Percentiles rank a stretch among this genome's conserved stretches.
Evolutionary conservation across 2,888 invertebrate genomes (phyloP).

Genomic region (Alentia gelatinosa): DNA sequence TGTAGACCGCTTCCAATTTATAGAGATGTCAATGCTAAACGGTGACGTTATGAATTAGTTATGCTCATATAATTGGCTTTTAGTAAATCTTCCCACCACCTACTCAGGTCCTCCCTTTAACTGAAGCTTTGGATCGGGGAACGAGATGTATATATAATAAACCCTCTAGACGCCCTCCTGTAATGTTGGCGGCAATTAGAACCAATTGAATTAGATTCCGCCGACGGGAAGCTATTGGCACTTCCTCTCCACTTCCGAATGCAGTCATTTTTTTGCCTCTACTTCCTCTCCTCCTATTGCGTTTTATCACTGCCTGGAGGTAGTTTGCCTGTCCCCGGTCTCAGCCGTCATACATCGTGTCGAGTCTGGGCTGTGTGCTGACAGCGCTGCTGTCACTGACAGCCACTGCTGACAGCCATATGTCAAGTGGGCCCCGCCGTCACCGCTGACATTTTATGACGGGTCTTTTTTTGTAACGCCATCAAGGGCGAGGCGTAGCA

Average conservation of each 20-base stretch:
- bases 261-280: not conserved
- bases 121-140: not conserved
- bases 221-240: not conserved
- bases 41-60: not conserved
- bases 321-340: not conserved
- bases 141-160: not conserved
- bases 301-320: not conserved
- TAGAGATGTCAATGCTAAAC: not conserved
- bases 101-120: no score
- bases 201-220: not conserved
- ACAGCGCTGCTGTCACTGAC: not conserved
- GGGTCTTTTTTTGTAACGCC: no score
- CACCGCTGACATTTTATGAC: conserved; percentile 6
- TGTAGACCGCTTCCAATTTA: not conserved
- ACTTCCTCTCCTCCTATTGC: not conserved
- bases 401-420: not conserved
- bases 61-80: not conserved
- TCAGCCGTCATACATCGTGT: not conserved
- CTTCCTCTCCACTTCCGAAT: not conserved
- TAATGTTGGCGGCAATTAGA: not conserved
- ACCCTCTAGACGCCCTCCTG: not conserved
- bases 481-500: no score
- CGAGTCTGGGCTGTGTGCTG: not conserved
- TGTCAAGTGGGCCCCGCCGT: not conserved
- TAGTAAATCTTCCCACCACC: not conserved